phyloP scores from a whole-genome alignment of 2,797 vertebrate species.

The Notolabrus celidotus region DNA sequence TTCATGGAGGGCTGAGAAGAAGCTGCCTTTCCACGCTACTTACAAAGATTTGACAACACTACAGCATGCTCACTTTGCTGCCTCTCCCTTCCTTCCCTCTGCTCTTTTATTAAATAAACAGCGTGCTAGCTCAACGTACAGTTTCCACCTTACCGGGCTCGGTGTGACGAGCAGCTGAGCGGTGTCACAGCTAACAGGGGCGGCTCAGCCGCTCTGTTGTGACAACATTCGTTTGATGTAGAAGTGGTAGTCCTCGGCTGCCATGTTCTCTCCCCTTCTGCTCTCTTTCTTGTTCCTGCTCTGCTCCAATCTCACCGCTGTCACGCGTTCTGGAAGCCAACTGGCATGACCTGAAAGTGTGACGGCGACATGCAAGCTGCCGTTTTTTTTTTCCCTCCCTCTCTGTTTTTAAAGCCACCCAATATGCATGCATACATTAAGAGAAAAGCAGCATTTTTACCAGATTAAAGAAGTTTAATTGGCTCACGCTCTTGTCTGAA shows the following conservation, averaged over 20 bases:
- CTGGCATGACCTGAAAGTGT: constrained; percentile 77
- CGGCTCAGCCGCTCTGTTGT: constrained; percentile 71
- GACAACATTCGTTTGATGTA: constrained; percentile 79
- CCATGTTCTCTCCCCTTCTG: constrained; percentile 71
- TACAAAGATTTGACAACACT: constrained; percentile 62
- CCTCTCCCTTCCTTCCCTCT: constrained; percentile 2
- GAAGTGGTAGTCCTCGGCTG: constrained; percentile 75
- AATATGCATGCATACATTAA: constrained; percentile 28
- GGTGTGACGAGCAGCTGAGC: constrained; percentile 73
- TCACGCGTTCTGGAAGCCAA: constrained; percentile 62
- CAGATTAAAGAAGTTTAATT: constrained; percentile 62
- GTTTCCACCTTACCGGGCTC: constrained; percentile 58
- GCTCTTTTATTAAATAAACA: constrained; percentile 71
- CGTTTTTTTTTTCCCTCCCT: constrained; percentile 15
- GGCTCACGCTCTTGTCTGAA: constrained; percentile 45
- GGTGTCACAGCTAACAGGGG: constrained; percentile 74
- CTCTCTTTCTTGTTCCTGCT: constrained; percentile 69
- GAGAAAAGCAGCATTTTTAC: constrained; percentile 43
- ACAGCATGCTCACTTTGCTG: constrained; percentile 51
- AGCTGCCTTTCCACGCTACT: constrained; percentile 51
- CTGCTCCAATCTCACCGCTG: constrained; percentile 67
- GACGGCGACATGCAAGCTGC: constrained; percentile 67
- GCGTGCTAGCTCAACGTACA: constrained; percentile 62
- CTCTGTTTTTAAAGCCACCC: constrained; percentile 40
- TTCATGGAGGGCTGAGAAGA: constrained; percentile 73